phyloP scores from a whole-genome alignment of 2,888 invertebrate species.

The Copidosoma aretas region DNA sequence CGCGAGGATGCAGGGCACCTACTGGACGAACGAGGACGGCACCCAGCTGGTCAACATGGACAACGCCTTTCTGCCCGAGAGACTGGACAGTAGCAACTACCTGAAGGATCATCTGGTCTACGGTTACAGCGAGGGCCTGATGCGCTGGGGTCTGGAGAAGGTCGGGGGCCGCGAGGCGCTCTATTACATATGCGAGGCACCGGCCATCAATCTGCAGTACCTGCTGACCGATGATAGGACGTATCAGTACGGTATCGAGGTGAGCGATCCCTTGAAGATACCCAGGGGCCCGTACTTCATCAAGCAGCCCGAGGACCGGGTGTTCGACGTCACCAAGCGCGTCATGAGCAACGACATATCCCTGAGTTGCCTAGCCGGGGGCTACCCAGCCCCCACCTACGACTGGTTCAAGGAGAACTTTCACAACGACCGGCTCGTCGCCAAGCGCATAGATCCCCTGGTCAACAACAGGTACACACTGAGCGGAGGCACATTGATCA shows the following conservation, averaged over 20 bases:
- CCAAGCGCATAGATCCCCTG: conserved; percentile 79
- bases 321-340: conserved; percentile 80
- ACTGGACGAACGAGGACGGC: conserved; percentile 88
- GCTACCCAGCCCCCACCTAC: conserved; percentile 88
- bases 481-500: conserved; percentile 90
- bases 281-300: conserved; percentile 90
- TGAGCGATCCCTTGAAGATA: conserved; percentile 79
- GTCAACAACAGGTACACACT: conserved; percentile 78
- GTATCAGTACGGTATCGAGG: conserved; percentile 85
- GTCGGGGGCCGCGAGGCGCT: conserved; percentile 79
- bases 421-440: conserved; percentile 77
- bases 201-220: conserved; percentile 75
- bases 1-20: conserved; percentile 76
- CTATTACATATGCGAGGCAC: conserved; percentile 89
- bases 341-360: conserved; percentile 77
- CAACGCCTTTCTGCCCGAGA: conserved; percentile 79
- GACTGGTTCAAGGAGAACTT: conserved; percentile 91
- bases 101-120: conserved; percentile 81
- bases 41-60: conserved; percentile 79
- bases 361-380: conserved; percentile 82
- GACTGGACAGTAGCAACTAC: conserved; percentile 60
- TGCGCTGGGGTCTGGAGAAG: conserved; percentile 85
- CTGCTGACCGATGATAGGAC: conserved; percentile 77
- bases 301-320: conserved; percentile 81
- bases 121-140: conserved; percentile 66